phyloP scores from a whole-genome alignment of 37 sponge, comb jelly and placozoan species.

The Eunapius fragilis region DNA sequence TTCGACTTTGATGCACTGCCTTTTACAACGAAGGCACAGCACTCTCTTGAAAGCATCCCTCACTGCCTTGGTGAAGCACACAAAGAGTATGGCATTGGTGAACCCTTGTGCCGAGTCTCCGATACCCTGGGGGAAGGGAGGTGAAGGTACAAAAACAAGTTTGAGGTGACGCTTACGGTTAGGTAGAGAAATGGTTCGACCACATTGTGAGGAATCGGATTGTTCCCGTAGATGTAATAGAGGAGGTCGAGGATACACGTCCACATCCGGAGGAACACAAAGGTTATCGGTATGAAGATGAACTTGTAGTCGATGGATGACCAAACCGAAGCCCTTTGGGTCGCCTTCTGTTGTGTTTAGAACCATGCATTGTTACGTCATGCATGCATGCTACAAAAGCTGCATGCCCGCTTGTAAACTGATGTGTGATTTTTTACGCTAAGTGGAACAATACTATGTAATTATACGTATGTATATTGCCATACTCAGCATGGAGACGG shows the following conservation, averaged over 20 bases:
- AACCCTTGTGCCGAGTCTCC: slow-evolving; percentile 58
- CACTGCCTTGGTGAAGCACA: slow-evolving; percentile 35
- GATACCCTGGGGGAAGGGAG: slow-evolving; percentile 32
- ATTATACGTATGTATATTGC: too few relatives aligned
- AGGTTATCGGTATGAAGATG: slow-evolving; percentile 60
- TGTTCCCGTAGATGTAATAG: neutral
- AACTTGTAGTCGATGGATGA: slow-evolving; percentile 59
- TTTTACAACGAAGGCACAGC: neutral
- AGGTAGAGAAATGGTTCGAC: neutral
- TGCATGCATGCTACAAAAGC: too few relatives aligned
- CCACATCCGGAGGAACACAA: slow-evolving; percentile 69
- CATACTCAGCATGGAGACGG: too few relatives aligned
- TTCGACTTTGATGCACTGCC: neutral
- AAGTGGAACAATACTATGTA: too few relatives aligned
- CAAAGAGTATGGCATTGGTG: slow-evolving; percentile 51
- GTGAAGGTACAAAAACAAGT: neutral
- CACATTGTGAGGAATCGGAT: neutral
- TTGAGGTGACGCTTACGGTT: neutral
- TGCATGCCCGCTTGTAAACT: too few relatives aligned
- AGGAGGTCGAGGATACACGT: slow-evolving; percentile 16
- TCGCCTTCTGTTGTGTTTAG: neutral
- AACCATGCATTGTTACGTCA: neutral
- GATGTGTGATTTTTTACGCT: too few relatives aligned
- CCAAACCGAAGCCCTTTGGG: neutral
- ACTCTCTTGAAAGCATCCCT: neutral